These are phyloP conservation scores for Ptyas mucosa DNA, from an alignment of 2,113 vertebrate genomes.

Conservation along the genomic window DNA sequence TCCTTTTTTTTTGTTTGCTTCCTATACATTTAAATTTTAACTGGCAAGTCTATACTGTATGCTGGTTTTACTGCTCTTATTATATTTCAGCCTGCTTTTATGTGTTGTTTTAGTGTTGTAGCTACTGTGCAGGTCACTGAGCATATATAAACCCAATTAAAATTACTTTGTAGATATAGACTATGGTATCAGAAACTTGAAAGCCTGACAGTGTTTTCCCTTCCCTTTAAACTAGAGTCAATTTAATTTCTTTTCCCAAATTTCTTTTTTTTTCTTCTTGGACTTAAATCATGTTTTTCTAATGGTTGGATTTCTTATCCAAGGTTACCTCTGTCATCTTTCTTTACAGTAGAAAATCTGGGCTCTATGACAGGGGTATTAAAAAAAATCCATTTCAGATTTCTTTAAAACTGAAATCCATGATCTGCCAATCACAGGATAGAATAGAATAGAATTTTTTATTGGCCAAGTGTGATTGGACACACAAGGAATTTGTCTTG, in stretches of 20 bases:
- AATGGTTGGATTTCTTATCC: neutral
- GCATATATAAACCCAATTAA: neutral
- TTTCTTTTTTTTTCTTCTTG: neutral
- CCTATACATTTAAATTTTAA: neutral
- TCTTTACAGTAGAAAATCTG: neutral
- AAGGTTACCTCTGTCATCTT: neutral
- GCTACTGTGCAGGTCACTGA: neutral
- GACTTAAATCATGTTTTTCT: neutral
- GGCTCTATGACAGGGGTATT: neutral
- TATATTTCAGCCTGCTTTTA: neutral
- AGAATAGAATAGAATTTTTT: no score
- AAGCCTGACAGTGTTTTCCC: neutral
- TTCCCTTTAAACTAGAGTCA: neutral
- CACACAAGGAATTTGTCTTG: no score
- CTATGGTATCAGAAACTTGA: neutral
- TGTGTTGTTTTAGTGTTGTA: neutral
- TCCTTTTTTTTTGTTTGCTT: neutral
- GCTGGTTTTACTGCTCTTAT: neutral
- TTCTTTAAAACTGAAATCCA: neutral
- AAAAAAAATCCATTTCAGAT: neutral
- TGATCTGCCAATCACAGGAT: neutral
- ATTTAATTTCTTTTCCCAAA: neutral
- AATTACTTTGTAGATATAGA: neutral
- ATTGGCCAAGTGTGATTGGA: no score
- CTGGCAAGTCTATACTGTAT: neutral